Evolutionary conservation across 2,113 vertebrate genomes (phyloP).

Genomic region (Sorex fumeus): DNA sequence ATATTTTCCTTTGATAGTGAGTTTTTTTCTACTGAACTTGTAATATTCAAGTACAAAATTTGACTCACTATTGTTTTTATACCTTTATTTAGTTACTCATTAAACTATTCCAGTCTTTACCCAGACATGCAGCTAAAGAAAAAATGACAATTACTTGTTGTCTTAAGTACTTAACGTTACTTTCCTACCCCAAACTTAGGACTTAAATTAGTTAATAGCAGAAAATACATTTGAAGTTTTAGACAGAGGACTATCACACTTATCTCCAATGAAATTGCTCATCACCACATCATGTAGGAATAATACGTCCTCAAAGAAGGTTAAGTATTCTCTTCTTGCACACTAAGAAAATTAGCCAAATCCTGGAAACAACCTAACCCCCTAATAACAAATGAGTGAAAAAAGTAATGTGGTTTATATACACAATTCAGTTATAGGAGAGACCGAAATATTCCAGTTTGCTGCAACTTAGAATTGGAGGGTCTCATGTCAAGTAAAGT

Average conservation of each 20-base stretch:
- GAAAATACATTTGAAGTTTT: not conserved
- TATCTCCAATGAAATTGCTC: not conserved
- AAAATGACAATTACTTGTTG: too few species aligned
- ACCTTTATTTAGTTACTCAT: not conserved
- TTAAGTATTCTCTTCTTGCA: not conserved
- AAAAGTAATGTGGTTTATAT: too few species aligned
- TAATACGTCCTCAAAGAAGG: not conserved
- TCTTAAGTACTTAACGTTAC: too few species aligned
- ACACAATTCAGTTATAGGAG: too few species aligned
- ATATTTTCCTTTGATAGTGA: not conserved
- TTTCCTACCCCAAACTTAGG: too few species aligned
- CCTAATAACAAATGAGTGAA: too few species aligned
- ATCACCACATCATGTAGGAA: not conserved
- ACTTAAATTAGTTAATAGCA: not conserved
- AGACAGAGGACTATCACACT: not conserved
- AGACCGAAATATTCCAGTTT: too few species aligned
- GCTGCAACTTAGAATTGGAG: too few species aligned
- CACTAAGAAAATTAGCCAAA: conserved; percentile 1
- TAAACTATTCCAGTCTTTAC: not conserved
- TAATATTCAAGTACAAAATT: not conserved
- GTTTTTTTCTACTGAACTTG: not conserved
- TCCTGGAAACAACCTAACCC: too few species aligned
- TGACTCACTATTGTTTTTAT: not conserved
- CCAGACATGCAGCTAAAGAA: not conserved
- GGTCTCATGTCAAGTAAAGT: too few species aligned